Percentiles rank a stretch among this genome's conserved stretches.
phyloP scores from a whole-genome alignment of 35 echinoderm and acorn worm species.

The Ptychodera flava region DNA sequence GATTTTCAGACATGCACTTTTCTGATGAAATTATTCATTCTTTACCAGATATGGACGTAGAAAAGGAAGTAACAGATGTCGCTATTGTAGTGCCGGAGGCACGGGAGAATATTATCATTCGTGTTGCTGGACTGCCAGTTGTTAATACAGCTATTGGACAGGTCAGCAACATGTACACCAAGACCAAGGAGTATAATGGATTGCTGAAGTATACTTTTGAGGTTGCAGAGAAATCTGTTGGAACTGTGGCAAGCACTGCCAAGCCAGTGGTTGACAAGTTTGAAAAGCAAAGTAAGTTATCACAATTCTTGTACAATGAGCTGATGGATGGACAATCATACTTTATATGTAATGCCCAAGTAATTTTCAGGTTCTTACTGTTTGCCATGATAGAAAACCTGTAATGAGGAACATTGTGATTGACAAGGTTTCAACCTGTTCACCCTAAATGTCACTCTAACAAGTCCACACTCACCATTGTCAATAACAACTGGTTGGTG shows the following conservation, averaged over 20 bases:
- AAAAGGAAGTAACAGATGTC: not conserved
- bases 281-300: constrained; percentile 61
- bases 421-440: no score
- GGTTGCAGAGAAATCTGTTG: constrained; percentile 76
- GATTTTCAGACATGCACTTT: no score
- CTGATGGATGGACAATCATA: no score
- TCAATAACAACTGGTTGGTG: no score
- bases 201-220: constrained; percentile 62
- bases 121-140: constrained; percentile 59
- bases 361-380: no score
- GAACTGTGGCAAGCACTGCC: constrained; percentile 68
- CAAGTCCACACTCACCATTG: no score
- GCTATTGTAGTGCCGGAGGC: not conserved
- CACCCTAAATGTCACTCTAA: no score
- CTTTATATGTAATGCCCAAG: no score
- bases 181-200: constrained; percentile 77
- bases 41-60: not conserved
- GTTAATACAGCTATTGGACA: constrained; percentile 67
- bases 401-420: no score
- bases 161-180: constrained; percentile 73
- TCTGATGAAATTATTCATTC: no score
- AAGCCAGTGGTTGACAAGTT: constrained; percentile 75
- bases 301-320: no score
- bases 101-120: constrained; percentile 5
- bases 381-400: no score